phyloP scores from a whole-genome alignment of 2,888 invertebrate genomes.

The Girardia tigrina region DNA sequence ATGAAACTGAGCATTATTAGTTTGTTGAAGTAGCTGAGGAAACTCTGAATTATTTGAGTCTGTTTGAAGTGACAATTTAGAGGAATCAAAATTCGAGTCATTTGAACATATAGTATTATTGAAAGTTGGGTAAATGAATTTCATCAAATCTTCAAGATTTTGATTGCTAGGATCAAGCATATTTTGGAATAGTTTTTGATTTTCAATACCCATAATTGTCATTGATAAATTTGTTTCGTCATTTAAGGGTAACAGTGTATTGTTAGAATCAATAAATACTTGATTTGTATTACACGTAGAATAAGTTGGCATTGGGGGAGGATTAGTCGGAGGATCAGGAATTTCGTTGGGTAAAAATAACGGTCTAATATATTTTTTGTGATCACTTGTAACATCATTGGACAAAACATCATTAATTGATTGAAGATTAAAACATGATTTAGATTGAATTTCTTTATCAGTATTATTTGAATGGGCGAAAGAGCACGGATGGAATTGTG shows the following conservation, averaged over 20 bases:
- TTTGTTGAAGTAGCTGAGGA: not conserved
- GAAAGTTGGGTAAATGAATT: not conserved
- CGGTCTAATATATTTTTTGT: not conserved
- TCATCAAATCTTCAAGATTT: not conserved
- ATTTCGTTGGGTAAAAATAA: not conserved
- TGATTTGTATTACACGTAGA: not conserved
- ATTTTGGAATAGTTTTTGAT: constrained; percentile 4
- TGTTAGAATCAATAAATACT: not conserved
- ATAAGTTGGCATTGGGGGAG: not conserved
- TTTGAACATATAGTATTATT: not conserved
- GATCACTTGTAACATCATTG: constrained; percentile 1
- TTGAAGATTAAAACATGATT: constrained; percentile 17
- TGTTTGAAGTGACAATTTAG: not conserved
- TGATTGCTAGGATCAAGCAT: not conserved
- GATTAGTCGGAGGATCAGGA: constrained; percentile 13
- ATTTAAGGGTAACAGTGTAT: not conserved
- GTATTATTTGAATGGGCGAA: not conserved
- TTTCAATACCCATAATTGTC: not conserved
- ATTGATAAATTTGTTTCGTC: not conserved
- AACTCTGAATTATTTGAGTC: not conserved
- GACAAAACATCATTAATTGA: not conserved
- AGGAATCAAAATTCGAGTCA: not conserved
- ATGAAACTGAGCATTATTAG: not conserved
- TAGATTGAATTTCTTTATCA: constrained; percentile 7
- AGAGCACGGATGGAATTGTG: constrained; percentile 14